Evolutionary conservation across 1,140 invertebrate genomes (phyloP), one percentile per base, ranked within the genome.

Genomic region (Zaprionus africanus): DNA sequence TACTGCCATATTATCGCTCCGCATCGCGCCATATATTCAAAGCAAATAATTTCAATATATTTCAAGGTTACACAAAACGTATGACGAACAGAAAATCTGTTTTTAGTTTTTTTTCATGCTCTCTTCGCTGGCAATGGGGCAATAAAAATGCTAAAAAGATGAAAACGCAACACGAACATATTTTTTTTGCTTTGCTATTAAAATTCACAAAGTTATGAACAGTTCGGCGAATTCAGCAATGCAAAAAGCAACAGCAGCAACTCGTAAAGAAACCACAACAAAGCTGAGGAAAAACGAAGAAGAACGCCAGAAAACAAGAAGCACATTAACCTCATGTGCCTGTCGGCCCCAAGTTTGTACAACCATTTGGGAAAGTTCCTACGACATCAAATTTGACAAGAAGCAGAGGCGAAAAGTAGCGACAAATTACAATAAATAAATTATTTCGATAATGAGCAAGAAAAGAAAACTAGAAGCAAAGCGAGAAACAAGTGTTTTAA

Each of bases 31-130:
- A 63, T 56, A 34, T 70, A 71, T 69, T 61, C 62, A 79, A 73
- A 70, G 65, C 69, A 78, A 81, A 78, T 61, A 79, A 65, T 87
- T 87, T 82, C 73, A 43, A 69, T 81, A 69, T 81, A 73, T 78
- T 82, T 87, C 81, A 88, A 87, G 84, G 83, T 83, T 84, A 73
- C 6, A 66, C 6, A 66, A 76, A 11, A 34, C 31, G 71, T 62
- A 78, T 87, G 76, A 87, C 66, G 72, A 70, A 88, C 79, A 64
- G 67, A 76, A 81, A 84, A 72, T 88, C 81, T 83, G 78, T 83
- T 83, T 87, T 81, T 88, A 88, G 84, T 88, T 24, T 51, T n/a
- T 31, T 31, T 31, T 31, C 22, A 5, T 51, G 9, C 46, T 24
- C 46, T 51, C 24, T 51, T 51, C 51, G 63, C 28, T 9, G 28